Conservation (phyloP, 2,113 vertebrate species). For the Neomonachus schauinslandi region DNA sequence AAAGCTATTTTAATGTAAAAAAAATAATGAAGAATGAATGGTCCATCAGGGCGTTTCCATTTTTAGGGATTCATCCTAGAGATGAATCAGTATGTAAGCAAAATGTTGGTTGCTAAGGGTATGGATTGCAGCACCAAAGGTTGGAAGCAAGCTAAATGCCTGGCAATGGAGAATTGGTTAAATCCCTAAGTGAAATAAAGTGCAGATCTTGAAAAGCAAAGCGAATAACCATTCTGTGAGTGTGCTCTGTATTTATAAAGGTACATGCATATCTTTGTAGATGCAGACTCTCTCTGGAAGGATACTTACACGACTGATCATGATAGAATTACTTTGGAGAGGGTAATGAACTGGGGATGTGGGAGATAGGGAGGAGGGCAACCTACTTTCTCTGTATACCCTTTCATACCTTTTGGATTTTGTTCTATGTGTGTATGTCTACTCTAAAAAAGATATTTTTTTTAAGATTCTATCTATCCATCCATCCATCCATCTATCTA, state of each 20-base stretch:
- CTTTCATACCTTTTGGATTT: neutral
- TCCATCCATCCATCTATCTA: no score
- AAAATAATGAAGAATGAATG: neutral
- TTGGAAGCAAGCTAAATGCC: neutral
- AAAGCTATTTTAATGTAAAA: neutral
- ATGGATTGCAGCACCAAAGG: neutral
- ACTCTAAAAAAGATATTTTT: neutral
- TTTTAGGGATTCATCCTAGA: neutral
- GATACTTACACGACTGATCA: neutral
- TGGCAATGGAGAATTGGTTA: neutral
- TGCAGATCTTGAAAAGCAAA: neutral
- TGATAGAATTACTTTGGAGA: neutral
- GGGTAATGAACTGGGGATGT: neutral
- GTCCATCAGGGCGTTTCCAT: neutral
- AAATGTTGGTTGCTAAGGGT: neutral
- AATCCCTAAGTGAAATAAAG: neutral
- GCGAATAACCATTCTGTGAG: neutral
- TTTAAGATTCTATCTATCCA: neutral
- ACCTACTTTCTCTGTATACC: neutral
- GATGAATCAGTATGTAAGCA: neutral
- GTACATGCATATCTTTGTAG: neutral
- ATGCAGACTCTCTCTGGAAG: neutral
- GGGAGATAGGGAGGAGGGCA: neutral
- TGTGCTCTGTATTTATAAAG: neutral
- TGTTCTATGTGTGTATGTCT: neutral